Percentiles rank a stretch among this genome's conserved stretches.
Evolutionary conservation across 2,797 vertebrate genomes (phyloP).

Genomic region (Leptatherina wallacei): DNA sequence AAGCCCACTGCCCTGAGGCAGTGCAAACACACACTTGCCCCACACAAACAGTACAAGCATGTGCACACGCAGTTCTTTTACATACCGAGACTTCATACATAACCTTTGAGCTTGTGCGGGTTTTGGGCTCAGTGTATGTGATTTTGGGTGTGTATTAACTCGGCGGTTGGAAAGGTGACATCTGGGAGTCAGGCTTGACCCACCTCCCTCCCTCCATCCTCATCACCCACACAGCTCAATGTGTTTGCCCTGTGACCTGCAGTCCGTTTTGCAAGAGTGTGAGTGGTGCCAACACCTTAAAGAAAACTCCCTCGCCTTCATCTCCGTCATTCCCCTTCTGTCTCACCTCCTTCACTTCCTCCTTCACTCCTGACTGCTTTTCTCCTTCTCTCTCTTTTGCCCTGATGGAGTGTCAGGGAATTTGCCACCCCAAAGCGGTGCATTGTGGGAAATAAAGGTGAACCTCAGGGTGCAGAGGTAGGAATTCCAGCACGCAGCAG

Average conservation of each 20-base stretch:
- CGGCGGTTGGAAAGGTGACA: slow-evolving; percentile 63
- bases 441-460: slow-evolving; percentile 69
- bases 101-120: slow-evolving; percentile 89
- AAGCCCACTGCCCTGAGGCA: slow-evolving; percentile 87
- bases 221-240: slow-evolving; percentile 80
- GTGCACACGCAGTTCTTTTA: slow-evolving; percentile 32
- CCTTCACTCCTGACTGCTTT: slow-evolving; percentile 24
- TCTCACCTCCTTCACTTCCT: slow-evolving; percentile 25
- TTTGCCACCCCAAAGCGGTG: slow-evolving; percentile 30
- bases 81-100: slow-evolving; percentile 87
- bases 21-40: slow-evolving; percentile 36
- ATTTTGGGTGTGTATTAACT: slow-evolving; percentile 30
- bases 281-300: slow-evolving; percentile 42
- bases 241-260: slow-evolving; percentile 28
- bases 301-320: slow-evolving; percentile 34
- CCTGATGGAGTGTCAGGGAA: slow-evolving; percentile 28
- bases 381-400: slow-evolving; percentile 10
- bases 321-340: slow-evolving; percentile 23
- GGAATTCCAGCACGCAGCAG: slow-evolving; percentile 78
- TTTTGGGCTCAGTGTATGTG: slow-evolving; percentile 50
- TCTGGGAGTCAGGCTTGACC: slow-evolving; percentile 72
- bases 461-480: slow-evolving; percentile 83
- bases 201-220: slow-evolving; percentile 51
- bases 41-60: slow-evolving; percentile 14
- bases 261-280: slow-evolving; percentile 10